phyloP scores from a whole-genome alignment of 2,888 invertebrate species.

The Eilema griseolum region DNA sequence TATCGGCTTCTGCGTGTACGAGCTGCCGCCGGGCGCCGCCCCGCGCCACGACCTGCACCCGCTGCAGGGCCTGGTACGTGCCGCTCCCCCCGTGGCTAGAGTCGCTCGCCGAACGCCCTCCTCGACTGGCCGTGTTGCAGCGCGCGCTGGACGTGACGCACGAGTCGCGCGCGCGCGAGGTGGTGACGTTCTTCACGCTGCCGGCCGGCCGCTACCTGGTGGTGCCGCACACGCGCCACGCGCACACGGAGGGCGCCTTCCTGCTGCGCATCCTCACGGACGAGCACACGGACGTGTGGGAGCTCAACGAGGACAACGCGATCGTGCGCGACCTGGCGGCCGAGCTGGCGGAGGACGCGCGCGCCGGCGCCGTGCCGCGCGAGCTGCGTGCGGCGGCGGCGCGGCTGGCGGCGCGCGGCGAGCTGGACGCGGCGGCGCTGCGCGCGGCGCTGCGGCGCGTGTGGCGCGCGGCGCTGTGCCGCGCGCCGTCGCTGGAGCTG shows the following conservation, averaged over 20 bases:
- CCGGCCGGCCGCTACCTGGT: conserved; percentile 92
- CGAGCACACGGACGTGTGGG: conserved; percentile 92
- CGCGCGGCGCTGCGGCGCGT: conserved; percentile 48
- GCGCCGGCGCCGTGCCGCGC: conserved; percentile 76
- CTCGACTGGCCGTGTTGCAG: conserved; percentile 63
- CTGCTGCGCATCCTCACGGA: conserved; percentile 91
- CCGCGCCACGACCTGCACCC: conserved; percentile 44
- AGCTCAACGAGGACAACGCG: conserved; percentile 92
- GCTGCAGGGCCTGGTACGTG: conserved; percentile 42
- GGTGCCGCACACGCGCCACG: conserved; percentile 90
- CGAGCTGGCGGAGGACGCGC: conserved; percentile 87
- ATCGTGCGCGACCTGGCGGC: conserved; percentile 88
- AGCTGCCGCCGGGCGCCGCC: conserved; percentile 83
- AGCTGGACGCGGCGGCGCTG: conserved; percentile 46
- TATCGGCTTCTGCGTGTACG: conserved; percentile 91
- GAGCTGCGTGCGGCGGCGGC: conserved; percentile 42
- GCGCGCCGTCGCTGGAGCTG: conserved; percentile 85
- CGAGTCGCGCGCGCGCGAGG: conserved; percentile 82
- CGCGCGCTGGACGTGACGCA: conserved; percentile 90
- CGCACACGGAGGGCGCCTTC: conserved; percentile 90
- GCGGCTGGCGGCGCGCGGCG: conserved; percentile 53
- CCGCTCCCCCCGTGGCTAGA: conserved; percentile 49
- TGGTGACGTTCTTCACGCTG: conserved; percentile 91
- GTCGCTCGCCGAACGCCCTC: conserved; percentile 60
- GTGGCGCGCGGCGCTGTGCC: conserved; percentile 76